Conservation (phyloP, 2,888 invertebrate genomes). For the Cataglyphis albicans region DNA sequence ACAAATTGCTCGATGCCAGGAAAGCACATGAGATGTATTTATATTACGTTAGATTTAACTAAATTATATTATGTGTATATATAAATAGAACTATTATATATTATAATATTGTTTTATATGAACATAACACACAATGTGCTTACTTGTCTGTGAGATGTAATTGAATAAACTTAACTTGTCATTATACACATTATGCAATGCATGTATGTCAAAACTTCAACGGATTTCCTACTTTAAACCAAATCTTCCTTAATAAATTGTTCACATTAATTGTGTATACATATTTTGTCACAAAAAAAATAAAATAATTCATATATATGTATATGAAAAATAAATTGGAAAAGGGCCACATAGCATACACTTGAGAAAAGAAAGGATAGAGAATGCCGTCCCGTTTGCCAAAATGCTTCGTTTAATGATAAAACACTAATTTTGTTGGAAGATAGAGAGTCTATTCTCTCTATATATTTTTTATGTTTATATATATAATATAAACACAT, state of each 20-base stretch:
- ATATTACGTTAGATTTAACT: constrained; percentile 72
- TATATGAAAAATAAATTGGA: constrained; percentile 17
- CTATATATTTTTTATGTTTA: background rate
- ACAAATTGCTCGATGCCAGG: constrained; percentile 56
- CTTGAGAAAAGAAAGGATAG: constrained; percentile 19
- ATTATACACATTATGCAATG: constrained; percentile 43
- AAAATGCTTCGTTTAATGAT: constrained; percentile 38
- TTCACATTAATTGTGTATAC: constrained; percentile 33
- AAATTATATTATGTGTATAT: constrained; percentile 77
- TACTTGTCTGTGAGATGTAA: constrained; percentile 66
- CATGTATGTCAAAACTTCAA: constrained; percentile 44
- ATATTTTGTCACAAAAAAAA: constrained; percentile 55
- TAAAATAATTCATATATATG: constrained; percentile 24
- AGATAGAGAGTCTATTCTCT: background rate
- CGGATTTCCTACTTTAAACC: constrained; percentile 25
- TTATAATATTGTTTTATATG: constrained; percentile 68
- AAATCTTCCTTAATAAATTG: constrained; percentile 32
- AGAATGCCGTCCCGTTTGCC: constrained; percentile 51
- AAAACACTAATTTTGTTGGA: constrained; percentile 43
- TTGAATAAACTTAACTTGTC: constrained; percentile 59
- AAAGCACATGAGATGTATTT: constrained; percentile 72
- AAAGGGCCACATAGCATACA: constrained; percentile 43
- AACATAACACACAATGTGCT: constrained; percentile 66
- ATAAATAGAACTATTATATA: constrained; percentile 71
- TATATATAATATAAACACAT: constrained; percentile 38